Conservation (phyloP, 2,888 invertebrate genomes). For the Harmothoe impar region DNA sequence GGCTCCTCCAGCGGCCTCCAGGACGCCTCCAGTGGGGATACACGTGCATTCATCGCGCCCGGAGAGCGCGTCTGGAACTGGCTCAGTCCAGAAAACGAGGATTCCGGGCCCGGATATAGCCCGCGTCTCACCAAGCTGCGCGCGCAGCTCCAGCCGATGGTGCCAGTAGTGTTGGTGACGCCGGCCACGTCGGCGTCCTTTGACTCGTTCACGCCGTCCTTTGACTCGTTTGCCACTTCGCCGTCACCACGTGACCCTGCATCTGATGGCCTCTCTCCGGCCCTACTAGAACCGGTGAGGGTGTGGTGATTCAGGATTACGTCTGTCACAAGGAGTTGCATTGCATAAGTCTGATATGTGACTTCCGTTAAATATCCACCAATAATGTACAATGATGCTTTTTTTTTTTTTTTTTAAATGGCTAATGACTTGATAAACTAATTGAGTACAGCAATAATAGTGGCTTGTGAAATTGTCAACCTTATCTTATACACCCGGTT, state of each 20-base stretch:
- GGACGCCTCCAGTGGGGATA: background rate
- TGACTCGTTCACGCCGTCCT: background rate
- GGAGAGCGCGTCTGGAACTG: background rate
- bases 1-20: background rate
- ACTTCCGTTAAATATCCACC: no score
- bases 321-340: no score
- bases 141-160: background rate
- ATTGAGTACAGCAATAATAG: no score
- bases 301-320: no score
- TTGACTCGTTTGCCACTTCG: background rate
- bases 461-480: no score
- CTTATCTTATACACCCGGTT: no score
- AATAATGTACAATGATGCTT: no score
- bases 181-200: background rate
- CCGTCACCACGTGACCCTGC: background rate
- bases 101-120: background rate
- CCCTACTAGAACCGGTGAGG: no score
- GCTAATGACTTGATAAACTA: no score
- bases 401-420: no score
- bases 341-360: no score
- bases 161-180: background rate
- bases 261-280: no score
- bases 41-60: background rate
- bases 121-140: background rate
- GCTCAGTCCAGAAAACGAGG: conserved; percentile 9